These are phyloP conservation scores for Marisa cornuarietis DNA, from an alignment of 1,140 invertebrate genomes.

Conservation along the genomic window DNA sequence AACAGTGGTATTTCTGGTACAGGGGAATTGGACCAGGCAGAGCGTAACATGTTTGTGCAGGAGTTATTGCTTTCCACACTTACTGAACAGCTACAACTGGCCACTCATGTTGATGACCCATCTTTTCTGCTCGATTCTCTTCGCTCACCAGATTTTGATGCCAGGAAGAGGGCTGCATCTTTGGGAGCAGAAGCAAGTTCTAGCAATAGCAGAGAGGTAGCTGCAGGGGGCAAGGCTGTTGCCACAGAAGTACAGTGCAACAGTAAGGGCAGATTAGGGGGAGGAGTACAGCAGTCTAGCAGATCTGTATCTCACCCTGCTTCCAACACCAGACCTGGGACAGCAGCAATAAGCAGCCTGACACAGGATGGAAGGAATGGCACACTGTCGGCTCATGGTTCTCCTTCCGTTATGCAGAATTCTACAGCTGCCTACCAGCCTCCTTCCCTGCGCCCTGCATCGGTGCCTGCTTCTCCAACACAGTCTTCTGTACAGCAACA, in stretches of 20 bases:
- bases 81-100: slow-evolving; percentile 61
- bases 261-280: slow-evolving; percentile 9
- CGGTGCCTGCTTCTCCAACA: too few relatives aligned
- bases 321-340: too few relatives aligned
- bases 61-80: slow-evolving; percentile 76
- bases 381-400: too few relatives aligned
- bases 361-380: too few relatives aligned
- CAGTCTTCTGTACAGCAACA: neutral
- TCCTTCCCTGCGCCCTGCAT: neutral
- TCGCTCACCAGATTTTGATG: slow-evolving; percentile 34
- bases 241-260: slow-evolving; percentile 23
- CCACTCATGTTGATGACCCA: slow-evolving; percentile 36
- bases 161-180: slow-evolving; percentile 12
- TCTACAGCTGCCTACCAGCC: neutral
- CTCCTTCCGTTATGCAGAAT: too few relatives aligned
- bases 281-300: too few relatives aligned
- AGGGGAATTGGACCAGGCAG: slow-evolving; percentile 72
- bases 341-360: too few relatives aligned
- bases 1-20: slow-evolving; percentile 70
- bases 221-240: slow-evolving; percentile 20
- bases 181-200: neutral
- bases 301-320: too few relatives aligned
- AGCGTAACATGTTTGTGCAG: slow-evolving; percentile 76
- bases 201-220: slow-evolving; percentile 21
- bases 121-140: slow-evolving; percentile 32